Conservation (phyloP, 2,797 vertebrate genomes). For the Chiroxiphia lanceolata region DNA sequence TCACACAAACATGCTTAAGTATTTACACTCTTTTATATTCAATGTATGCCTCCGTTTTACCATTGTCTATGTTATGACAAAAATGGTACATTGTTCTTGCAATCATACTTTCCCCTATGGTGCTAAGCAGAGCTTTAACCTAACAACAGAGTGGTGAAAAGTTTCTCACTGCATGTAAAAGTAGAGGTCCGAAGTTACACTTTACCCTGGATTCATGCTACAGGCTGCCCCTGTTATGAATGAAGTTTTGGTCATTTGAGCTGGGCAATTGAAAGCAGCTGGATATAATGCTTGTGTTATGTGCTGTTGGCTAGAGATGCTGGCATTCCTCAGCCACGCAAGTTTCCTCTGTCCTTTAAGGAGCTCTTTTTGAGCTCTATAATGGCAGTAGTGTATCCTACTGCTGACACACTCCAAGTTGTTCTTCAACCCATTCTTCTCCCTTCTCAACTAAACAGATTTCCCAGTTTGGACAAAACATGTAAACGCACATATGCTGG, state of each 20-base stretch:
- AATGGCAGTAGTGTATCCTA: neutral
- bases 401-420: neutral
- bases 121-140: neutral
- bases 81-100: neutral
- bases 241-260: neutral
- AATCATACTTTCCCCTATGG: neutral
- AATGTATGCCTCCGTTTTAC: neutral
- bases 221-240: neutral
- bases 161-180: neutral
- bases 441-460: neutral
- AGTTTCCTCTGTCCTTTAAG: neutral
- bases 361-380: accelerated
- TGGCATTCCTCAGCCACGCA: neutral
- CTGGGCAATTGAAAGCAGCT: neutral
- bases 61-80: neutral
- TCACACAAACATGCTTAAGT: neutral
- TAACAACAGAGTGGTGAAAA: neutral
- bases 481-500: neutral
- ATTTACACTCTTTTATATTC: neutral
- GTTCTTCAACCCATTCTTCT: neutral
- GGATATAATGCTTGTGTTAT: neutral
- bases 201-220: neutral
- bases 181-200: neutral
- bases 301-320: neutral
- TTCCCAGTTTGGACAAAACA: neutral